phyloP scores from a whole-genome alignment of 2,113 vertebrate species.

The Callocephalon fimbriatum region DNA sequence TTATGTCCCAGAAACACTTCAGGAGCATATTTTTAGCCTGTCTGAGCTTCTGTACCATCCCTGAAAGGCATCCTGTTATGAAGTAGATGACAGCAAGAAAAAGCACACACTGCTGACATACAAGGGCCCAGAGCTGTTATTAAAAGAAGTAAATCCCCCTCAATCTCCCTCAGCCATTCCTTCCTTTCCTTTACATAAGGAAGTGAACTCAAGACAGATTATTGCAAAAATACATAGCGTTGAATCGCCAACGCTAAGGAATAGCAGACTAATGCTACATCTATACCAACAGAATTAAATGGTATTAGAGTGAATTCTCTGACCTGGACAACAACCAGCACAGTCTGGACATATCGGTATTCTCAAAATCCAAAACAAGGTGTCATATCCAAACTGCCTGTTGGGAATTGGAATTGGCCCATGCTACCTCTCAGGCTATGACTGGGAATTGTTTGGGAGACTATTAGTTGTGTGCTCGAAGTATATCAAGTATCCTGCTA shows the following conservation, averaged over 20 bases:
- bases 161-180: neutral
- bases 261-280: neutral
- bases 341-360: neutral
- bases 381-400: neutral
- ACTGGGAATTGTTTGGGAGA: neutral
- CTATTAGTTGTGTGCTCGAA: neutral
- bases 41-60: neutral
- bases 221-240: neutral
- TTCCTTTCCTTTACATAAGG: conserved; percentile 5
- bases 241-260: neutral
- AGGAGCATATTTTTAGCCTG: conserved; percentile 33
- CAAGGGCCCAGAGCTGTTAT: conserved; percentile 26
- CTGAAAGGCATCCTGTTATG: conserved; percentile 44
- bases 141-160: conserved; percentile 37
- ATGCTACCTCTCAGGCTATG: neutral
- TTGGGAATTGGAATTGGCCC: neutral
- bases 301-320: neutral
- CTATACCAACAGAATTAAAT: neutral
- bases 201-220: conserved; percentile 3
- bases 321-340: neutral
- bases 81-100: conserved; percentile 39
- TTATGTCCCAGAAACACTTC: conserved; percentile 15
- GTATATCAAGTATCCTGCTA: neutral
- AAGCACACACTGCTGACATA: neutral
- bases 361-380: neutral